phyloP scores from a whole-genome alignment of 2,888 invertebrate species.

The Nematopogon swammerdamellus region DNA sequence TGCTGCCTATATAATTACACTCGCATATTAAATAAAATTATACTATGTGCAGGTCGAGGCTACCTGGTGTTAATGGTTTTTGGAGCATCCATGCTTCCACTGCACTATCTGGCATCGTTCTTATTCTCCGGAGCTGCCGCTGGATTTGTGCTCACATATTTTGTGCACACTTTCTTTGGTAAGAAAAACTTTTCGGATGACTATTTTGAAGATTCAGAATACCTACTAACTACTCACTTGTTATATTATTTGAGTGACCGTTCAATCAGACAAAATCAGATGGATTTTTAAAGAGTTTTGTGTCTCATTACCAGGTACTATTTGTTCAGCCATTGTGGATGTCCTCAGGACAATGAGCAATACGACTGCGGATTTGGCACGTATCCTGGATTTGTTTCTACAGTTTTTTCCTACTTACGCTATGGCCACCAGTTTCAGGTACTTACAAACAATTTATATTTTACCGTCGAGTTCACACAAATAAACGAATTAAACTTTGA shows the following conservation, averaged over 20 bases:
- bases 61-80: slow-evolving; percentile 63
- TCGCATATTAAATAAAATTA: too few species aligned
- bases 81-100: slow-evolving; percentile 68
- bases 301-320: too few species aligned
- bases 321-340: slow-evolving; percentile 18
- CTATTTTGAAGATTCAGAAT: background rate
- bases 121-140: slow-evolving; percentile 70
- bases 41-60: slow-evolving; percentile 50
- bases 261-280: too few species aligned
- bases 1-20: too few species aligned
- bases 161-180: slow-evolving; percentile 74
- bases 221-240: background rate
- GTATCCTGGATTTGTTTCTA: slow-evolving; percentile 62
- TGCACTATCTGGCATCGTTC: slow-evolving; percentile 67
- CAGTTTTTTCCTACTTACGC: slow-evolving; percentile 66
- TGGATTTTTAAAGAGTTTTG: too few species aligned
- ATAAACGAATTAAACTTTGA: too few species aligned
- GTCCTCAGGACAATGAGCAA: slow-evolving; percentile 61
- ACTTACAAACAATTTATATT: too few species aligned
- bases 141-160: slow-evolving; percentile 70
- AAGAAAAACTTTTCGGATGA: too few species aligned
- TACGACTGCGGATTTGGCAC: slow-evolving; percentile 54
- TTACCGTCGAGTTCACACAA: too few species aligned
- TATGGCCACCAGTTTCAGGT: slow-evolving; percentile 33
- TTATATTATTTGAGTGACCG: too few species aligned